These are phyloP conservation scores for Mesocricetus auratus DNA, from an alignment of 2,113 vertebrate genomes.

Conservation along the genomic window DNA sequence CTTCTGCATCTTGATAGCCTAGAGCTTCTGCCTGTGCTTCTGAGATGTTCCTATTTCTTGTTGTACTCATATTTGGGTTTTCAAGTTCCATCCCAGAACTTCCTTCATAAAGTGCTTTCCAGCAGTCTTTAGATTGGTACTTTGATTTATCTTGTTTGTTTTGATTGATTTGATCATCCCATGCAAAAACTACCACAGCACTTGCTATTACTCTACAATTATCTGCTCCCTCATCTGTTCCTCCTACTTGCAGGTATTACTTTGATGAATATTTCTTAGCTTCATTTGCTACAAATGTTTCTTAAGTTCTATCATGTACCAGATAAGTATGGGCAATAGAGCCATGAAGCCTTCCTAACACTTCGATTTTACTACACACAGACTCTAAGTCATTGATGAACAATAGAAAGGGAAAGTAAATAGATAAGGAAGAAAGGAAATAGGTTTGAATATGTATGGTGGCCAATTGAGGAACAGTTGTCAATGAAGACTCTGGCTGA, in stretches of 20 bases:
- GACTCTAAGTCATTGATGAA: not conserved
- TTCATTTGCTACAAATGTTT: constrained; percentile 5
- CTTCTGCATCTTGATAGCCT: not conserved
- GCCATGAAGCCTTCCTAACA: not conserved
- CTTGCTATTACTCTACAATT: not conserved
- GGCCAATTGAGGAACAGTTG: not conserved
- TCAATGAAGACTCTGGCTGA: not conserved
- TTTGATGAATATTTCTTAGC: not conserved
- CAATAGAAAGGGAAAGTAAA: not conserved
- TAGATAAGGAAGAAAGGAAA: not conserved
- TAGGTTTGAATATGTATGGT: not conserved
- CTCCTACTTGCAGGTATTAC: not conserved
- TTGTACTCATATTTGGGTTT: not conserved
- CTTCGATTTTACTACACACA: not conserved
- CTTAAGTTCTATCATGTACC: not conserved
- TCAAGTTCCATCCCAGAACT: not conserved
- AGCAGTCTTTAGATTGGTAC: not conserved
- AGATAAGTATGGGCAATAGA: not conserved
- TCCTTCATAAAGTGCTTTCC: not conserved
- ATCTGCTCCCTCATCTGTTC: not conserved
- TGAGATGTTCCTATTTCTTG: not conserved
- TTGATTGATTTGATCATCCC: not conserved
- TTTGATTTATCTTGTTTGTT: not conserved
- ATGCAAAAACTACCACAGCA: not conserved
- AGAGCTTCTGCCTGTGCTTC: not conserved